Base-by-base conservation (phyloP, 2,797 vertebrate genomes). In the Aeoliscus strigatus region DNA sequence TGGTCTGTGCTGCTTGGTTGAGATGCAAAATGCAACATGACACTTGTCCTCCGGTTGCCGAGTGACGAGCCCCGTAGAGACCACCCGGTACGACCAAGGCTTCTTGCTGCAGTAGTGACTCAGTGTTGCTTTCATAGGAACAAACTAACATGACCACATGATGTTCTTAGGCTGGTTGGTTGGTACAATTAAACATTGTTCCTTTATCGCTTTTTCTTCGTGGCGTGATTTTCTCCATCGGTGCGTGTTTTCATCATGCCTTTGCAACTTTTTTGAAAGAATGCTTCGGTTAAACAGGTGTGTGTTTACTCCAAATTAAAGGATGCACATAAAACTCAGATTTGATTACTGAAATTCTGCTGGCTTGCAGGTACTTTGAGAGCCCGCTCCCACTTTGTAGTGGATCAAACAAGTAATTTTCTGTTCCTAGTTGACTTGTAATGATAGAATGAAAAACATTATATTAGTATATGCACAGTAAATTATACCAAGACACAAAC, bases 351-450 rank as follows among this genome's bases (percentile, higher is more conserved):
- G 51, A 24, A 73, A 60, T 31, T 51, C 18, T 1, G 13, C 44
- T 39, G 49, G 58, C 66, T 64, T 51, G 21, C 68, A 34, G 45
- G 41, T 46, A 47, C 67, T 69, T 60, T 70, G 45, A 73, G 39
- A 68, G 50, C 40, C 48, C 13, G 46, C 40, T 14, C 48, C 56
- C 40, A 43, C 60, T 76, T 71, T 79, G 51, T 60, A 59, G 55
- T 43, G 16, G 52, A 68, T 75, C 67, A 78, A 80, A 79, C 52
- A 60, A 32, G 43, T 60, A 30, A 72, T 80, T 70, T 75, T 50
- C 35, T 38, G 48, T 60, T 50, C 49, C 54, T 66, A 57, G 60
- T 69, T 58, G 60, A 59, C 54, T 56, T 52, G 27, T 59, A 61
- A 55, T 38, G 32, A 51, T 40, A 45, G 47, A 33, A 70, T 60